Base-by-base conservation (phyloP, 2,888 invertebrate species). In the Leptothorax acervorum region DNA sequence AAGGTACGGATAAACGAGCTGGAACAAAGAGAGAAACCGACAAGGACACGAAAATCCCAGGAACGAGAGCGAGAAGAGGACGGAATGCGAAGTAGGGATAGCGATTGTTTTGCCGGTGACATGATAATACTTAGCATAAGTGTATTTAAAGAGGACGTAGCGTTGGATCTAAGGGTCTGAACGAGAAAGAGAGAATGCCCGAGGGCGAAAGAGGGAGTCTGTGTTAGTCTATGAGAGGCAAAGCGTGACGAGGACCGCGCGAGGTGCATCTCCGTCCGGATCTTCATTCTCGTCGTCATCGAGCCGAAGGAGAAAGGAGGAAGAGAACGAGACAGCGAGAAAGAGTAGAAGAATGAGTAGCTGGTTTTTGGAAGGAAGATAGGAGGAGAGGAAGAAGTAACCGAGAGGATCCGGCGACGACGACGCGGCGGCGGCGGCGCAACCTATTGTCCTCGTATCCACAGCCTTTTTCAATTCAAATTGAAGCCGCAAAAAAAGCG, bases 401-500 rank as follows among this genome's bases (percentile, higher is more conserved):
- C 87, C 81, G 31, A 66, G 75, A 70, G 71, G 63, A 88, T 83
- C 84, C 57, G 85, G 75, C 66, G 70, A 71, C 85, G 45, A 60
- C 76, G 55, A 35, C 62, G 81, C 88, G 87, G 85, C 82, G 88
- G 89, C 87, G 89, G 88, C 90, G 90, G 88, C 88, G 91, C 91
- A 92, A 93, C 92, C 94, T 94, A 94, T 94, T 94, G 94, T 94
- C 94, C 93, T 92, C 93, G 92, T 93, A 93, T 93, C 94, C 93
- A 92, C 94, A 92, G 93, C 92, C 93, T 93, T 93, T 94, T 94
- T 94, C 94, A 94, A 94, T 94, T 94, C 93, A 94, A 94, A 94
- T 94, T 94, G 92, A 93, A 93, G 93, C 92, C 92, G 92, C 93
- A 93, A 93, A 94, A 93, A 94, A 94, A 92, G 91, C 90, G 90